Base-by-base conservation (phyloP, 2,888 invertebrate genomes). In the Orchestes rusci region DNA sequence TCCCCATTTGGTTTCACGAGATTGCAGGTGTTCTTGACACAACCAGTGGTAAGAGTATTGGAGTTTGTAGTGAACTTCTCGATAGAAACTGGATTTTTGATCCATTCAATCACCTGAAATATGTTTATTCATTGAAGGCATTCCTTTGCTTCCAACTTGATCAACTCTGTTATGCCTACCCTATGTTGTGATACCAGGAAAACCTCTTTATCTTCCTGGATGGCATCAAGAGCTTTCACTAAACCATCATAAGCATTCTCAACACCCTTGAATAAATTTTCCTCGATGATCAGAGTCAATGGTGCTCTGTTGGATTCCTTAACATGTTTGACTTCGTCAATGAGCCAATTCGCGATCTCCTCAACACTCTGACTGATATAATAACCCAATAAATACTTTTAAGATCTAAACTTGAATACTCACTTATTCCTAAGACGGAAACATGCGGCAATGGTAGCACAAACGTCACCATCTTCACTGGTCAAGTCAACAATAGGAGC, bases 401-500 rank as follows among this genome's bases (percentile, higher is more conserved):
- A 16, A 18, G 13, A 34, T 23, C 10, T 10, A 23, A 23, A 23
- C 23, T 23, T 12, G 16, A 36, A 41, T 30, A 27, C 48, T 44
- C 33, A 48, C 48, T 44, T 34, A 16, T 27, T 41, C 17, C 44
- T 48, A n/a, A 8, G 8, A 23, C 41, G 28, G 43, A 48, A 48
- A 20, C 45, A 48, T 13, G 70, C 63, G 52, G 77, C 76, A 10
- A 73, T 70, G 71, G 77, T 75, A 1, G 76, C 68, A 59, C 82
- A 82, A 7, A 73, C 68, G 13, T 61, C 51, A 1, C 65, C 67
- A 2, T 64, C 51, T 1, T 65, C 53, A 52, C 76, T 77, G 4
- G 59, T 44, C 68, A 79, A 74, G 36, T 75, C 70, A 1, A 77
- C 62, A 67, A 84, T 79, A 1, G 84, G 84, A 1, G 76, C 58